Evolutionary conservation across 2,113 vertebrate genomes (phyloP).

Genomic region (Coptodon bakossiorum): DNA sequence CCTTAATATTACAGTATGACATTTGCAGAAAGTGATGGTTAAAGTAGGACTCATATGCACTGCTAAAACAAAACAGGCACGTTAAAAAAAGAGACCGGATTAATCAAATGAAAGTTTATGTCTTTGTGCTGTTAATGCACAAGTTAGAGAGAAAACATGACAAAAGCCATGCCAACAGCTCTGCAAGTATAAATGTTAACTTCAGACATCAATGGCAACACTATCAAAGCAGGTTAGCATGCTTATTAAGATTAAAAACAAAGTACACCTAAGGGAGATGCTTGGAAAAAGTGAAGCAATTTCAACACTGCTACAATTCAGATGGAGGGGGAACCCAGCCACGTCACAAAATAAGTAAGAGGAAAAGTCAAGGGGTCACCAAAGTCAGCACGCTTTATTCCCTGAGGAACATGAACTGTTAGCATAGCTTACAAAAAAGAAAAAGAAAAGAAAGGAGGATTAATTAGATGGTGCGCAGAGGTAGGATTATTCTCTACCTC

Average conservation of each 20-base stretch:
- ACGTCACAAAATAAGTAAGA: neutral
- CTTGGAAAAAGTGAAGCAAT: neutral
- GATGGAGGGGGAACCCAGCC: neutral
- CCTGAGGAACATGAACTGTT: neutral
- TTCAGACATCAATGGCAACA: neutral
- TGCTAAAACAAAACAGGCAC: neutral
- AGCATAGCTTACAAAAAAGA: neutral
- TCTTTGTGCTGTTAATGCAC: neutral
- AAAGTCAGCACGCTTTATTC: neutral
- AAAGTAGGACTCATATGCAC: neutral
- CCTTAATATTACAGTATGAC: neutral
- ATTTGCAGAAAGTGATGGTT: neutral
- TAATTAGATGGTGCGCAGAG: neutral
- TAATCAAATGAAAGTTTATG: neutral
- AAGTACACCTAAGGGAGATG: neutral
- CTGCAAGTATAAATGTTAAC: neutral
- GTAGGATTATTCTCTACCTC: neutral
- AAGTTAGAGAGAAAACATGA: neutral
- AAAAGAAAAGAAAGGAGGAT: neutral
- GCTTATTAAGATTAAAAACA: neutral
- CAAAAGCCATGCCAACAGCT: neutral
- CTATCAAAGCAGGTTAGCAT: neutral
- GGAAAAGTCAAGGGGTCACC: neutral
- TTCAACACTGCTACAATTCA: neutral
- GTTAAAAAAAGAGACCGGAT: neutral